A percentile compares a stretch with the other conserved stretches of the same genome.
These are phyloP conservation scores for Noctua janthe DNA, from an alignment of 2,888 invertebrate species.

Conservation along the genomic window DNA sequence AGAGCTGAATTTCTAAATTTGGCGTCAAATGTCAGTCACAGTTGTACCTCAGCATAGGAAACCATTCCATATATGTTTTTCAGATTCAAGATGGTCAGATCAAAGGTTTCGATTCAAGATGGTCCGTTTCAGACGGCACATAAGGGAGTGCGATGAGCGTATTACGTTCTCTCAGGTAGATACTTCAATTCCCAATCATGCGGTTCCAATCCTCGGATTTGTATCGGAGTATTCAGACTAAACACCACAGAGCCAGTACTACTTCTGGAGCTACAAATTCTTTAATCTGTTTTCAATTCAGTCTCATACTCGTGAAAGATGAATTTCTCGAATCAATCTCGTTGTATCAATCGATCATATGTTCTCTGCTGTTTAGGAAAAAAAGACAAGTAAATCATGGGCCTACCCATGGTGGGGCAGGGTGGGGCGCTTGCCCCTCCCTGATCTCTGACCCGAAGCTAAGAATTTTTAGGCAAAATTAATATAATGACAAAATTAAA, in stretches of 20 bases:
- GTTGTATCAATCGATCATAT: neutral
- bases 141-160: neutral
- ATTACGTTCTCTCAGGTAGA: too few species aligned
- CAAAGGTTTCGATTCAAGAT: neutral
- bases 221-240: neutral
- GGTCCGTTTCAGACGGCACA: neutral
- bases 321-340: neutral
- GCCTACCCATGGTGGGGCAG: too few species aligned
- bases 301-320: neutral
- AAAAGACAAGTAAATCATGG: neutral
- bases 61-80: neutral
- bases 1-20: neutral
- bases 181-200: neutral
- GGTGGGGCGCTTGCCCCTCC: too few species aligned
- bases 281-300: neutral
- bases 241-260: neutral
- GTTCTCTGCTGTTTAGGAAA: neutral
- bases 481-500: too few species aligned
- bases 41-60: neutral
- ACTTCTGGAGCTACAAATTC: neutral
- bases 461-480: too few species aligned
- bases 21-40: neutral
- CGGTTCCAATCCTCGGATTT: neutral
- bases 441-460: too few species aligned
- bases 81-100: too few species aligned